Percentiles rank a stretch among this genome's conserved stretches.
Evolutionary conservation across 2,888 invertebrate genomes (phyloP).

Genomic region (Falcaria lacertinaria): DNA sequence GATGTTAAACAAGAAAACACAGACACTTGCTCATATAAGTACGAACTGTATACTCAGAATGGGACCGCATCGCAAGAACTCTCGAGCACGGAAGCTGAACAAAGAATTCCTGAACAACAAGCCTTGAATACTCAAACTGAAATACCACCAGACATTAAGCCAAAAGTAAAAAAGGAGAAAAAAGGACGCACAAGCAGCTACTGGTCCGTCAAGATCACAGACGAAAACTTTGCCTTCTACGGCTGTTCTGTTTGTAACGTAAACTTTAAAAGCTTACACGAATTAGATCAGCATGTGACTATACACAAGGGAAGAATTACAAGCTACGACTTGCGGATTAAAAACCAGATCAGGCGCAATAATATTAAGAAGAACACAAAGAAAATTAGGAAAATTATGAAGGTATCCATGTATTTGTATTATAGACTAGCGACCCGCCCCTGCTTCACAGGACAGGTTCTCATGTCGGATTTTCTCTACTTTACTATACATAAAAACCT

Average conservation of each 20-base stretch:
- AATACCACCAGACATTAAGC: conserved; percentile 8
- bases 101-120: not conserved
- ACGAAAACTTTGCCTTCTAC: conserved; percentile 58
- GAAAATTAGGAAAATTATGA: conserved; percentile 38
- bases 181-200: conserved; percentile 45
- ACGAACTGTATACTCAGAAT: not conserved
- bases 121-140: conserved; percentile 1
- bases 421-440: too few relatives aligned
- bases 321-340: conserved; percentile 58
- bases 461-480: too few relatives aligned
- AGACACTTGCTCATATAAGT: conserved; percentile 7
- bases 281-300: conserved; percentile 57
- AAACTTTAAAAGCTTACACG: conserved; percentile 40
- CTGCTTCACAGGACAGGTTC: too few relatives aligned
- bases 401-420: too few relatives aligned
- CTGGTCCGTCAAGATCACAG: conserved; percentile 58
- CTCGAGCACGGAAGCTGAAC: not conserved
- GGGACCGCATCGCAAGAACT: not conserved
- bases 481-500: too few relatives aligned
- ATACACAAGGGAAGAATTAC: conserved; percentile 62
- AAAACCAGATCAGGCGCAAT: conserved; percentile 53
- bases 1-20: conserved; percentile 25
- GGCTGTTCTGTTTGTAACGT: conserved; percentile 64
- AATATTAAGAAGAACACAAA: conserved; percentile 52
- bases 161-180: conserved; percentile 15